phyloP scores from a whole-genome alignment of 2,888 invertebrate species.

The Andrena marginata region DNA sequence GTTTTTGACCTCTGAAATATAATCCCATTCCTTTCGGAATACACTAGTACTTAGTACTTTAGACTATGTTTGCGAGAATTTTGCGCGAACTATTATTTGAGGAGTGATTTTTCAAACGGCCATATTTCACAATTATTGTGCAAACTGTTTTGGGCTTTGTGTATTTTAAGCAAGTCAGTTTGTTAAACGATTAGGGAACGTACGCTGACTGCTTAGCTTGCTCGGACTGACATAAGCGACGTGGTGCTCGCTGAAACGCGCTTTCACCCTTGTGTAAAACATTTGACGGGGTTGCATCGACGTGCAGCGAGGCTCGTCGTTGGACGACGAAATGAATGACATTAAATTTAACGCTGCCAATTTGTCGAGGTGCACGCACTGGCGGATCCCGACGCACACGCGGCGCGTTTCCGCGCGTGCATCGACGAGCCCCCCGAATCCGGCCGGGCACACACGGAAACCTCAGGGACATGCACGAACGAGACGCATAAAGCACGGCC shows the following conservation, averaged over 20 bases:
- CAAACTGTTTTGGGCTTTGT: too few relatives aligned
- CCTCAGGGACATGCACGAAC: conserved; percentile 37
- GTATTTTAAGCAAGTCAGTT: too few relatives aligned
- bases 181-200: too few relatives aligned
- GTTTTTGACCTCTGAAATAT: not conserved
- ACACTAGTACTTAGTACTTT: not conserved
- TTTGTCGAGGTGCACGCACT: conserved; percentile 74
- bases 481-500: conserved; percentile 63
- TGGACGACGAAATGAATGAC: conserved; percentile 75
- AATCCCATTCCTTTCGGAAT: not conserved
- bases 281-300: conserved; percentile 30
- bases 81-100: too few relatives aligned
- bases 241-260: not conserved
- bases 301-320: conserved; percentile 35
- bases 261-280: conserved; percentile 57
- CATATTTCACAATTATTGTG: too few relatives aligned
- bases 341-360: conserved; percentile 81
- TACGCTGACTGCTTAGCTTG: too few relatives aligned
- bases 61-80: too few relatives aligned
- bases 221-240: not conserved
- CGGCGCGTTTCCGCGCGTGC: conserved; percentile 37
- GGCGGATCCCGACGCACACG: conserved; percentile 40
- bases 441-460: conserved; percentile 23
- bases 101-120: too few relatives aligned
- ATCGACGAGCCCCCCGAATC: conserved; percentile 18